Evolutionary conservation across 2,113 vertebrate species (phyloP).

Genomic region (Sebastes schlegelii): DNA sequence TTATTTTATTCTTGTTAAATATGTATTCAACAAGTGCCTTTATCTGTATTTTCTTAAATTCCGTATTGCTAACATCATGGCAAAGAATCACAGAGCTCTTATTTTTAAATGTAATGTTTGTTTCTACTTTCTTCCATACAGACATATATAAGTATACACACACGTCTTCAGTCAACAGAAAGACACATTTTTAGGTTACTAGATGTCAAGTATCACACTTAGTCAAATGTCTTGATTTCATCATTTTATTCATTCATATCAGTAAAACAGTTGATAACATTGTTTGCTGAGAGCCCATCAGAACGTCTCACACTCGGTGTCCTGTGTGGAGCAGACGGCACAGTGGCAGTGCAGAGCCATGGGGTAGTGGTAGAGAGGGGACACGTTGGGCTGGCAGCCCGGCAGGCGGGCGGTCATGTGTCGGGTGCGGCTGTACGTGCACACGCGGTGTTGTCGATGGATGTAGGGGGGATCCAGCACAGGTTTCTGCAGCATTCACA

Average conservation of each 20-base stretch:
- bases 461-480: constrained; percentile 79
- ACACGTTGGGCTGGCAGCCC: constrained; percentile 76
- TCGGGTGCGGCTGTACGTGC: constrained; percentile 78
- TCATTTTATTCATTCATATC: neutral
- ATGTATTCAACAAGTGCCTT: neutral
- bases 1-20: too few species aligned
- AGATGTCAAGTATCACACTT: neutral
- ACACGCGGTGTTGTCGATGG: constrained; percentile 81
- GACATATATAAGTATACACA: neutral
- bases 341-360: constrained; percentile 83
- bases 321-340: constrained; percentile 77
- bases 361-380: constrained; percentile 83
- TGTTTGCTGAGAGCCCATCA: constrained; percentile 39
- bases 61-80: neutral
- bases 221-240: neutral
- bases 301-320: constrained; percentile 85
- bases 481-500: constrained; percentile 71
- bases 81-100: constrained; percentile 1
- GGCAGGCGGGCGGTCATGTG: constrained; percentile 78
- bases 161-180: neutral
- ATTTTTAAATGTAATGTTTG: neutral
- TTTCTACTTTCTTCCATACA: neutral
- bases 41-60: neutral
- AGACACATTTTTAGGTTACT: neutral
- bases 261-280: neutral